Evolutionary conservation across 2,888 invertebrate species (phyloP).

Genomic region (Lasioglossum calceatum): DNA sequence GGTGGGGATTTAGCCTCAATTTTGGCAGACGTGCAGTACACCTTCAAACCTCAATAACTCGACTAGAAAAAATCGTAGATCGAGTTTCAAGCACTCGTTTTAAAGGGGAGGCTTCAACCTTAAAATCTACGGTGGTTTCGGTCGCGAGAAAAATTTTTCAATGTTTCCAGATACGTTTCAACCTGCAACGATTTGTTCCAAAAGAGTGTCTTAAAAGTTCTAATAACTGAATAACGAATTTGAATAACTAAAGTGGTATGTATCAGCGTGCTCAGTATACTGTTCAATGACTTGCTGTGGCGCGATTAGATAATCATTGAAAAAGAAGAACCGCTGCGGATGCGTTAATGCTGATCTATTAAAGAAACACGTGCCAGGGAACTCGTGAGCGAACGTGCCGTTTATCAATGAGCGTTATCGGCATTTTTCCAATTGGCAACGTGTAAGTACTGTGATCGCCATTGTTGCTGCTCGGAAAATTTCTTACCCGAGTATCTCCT

Average conservation of each 20-base stretch:
- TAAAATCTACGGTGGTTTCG: neutral
- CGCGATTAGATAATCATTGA: neutral
- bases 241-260: too few relatives aligned
- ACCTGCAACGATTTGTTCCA: too few relatives aligned
- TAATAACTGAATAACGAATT: too few relatives aligned
- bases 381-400: conserved; percentile 16
- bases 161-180: too few relatives aligned
- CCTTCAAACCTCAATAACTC: too few relatives aligned
- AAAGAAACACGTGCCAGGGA: conserved; percentile 10
- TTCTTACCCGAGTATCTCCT: neutral
- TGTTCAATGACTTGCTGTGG: neutral
- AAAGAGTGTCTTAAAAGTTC: neutral
- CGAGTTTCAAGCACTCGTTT: neutral
- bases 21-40: too few relatives aligned
- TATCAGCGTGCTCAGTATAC: neutral
- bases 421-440: neutral
- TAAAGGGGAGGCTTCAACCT: neutral
- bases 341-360: neutral
- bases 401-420: conserved; percentile 30
- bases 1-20: too few relatives aligned
- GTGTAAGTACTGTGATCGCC: neutral
- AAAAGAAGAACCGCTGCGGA: neutral
- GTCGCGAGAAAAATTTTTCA: too few relatives aligned
- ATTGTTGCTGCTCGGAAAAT: conserved; percentile 5
- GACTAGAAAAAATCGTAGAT: neutral